Base-by-base conservation (phyloP, 1,140 invertebrate species). In the Meloidogyne floridensis region DNA sequence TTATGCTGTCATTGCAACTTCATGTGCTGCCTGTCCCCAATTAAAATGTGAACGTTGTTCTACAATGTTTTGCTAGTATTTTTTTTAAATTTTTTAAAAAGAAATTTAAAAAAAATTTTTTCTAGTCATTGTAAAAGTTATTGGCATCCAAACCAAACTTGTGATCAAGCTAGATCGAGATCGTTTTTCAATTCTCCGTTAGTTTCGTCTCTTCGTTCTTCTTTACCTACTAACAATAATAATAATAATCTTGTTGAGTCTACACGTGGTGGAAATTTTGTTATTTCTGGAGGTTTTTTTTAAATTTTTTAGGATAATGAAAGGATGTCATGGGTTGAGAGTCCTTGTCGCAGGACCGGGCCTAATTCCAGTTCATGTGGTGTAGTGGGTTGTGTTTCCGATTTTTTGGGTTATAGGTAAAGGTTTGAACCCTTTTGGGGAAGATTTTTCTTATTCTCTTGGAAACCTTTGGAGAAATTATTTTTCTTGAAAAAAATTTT, bases 71-170 rank as follows among this genome's bases (percentile, higher is more conserved):
- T 98, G 96, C 91, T 98, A 98, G 77, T 79, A 72, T 32, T 32
- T 32, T 32, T 32, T 32, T 32, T 2, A 79, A 65, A 6, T 47
- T 47, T 47, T 47, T 47, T 32, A 32, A 32, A 2, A 2, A 32
- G 47, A 47, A 6, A 6, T 47, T 47, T 47, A 47, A 47, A 8
- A 91, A 96, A 98, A 91, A 98, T 96, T 91, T 91, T 15, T 15
- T 85, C 54, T 20, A 78, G 77, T 54, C 96, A 98, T 91, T 98
- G 96, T 91, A 92, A 92, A 75, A 82, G 81, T 32, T 78, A 80
- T 86, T 98, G 96, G 96, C 96, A 98, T 91, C 95, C 96, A 11
- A 96, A 96, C 91, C 94, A 96, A 91, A 98, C 96, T 0, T 98
- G 96, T 90, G 95, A 98, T 92, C 80, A 79, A 53, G 77, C 77